Conservation (phyloP, 2,113 vertebrate genomes). For the Agapornis roseicollis region DNA sequence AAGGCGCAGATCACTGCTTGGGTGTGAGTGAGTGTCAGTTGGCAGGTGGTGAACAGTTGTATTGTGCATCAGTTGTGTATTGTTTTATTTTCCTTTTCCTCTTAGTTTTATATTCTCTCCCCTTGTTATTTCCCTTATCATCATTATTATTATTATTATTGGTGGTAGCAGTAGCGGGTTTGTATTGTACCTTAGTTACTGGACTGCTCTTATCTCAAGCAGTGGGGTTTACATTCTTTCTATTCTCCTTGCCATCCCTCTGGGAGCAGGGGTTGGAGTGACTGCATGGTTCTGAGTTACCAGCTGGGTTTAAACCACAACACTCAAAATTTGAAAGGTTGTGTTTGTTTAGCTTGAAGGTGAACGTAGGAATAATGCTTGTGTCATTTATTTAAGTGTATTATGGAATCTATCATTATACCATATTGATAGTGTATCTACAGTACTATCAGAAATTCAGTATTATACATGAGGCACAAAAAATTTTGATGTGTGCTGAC, state of each 20-base stretch:
- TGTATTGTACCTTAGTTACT: background rate
- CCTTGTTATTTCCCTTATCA: background rate
- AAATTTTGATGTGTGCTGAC: background rate
- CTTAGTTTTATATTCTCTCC: background rate
- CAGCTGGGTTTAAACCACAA: background rate
- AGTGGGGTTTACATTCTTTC: background rate
- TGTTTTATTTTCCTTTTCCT: background rate
- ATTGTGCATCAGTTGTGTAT: background rate
- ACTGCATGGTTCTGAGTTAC: background rate
- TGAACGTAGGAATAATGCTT: background rate
- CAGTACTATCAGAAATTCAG: background rate
- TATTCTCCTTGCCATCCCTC: background rate
- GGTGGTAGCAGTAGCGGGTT: background rate
- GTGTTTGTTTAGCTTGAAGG: background rate
- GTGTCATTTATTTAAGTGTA: background rate
- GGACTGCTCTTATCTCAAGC: background rate
- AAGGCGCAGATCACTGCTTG: background rate
- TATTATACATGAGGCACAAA: background rate
- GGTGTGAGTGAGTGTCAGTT: background rate
- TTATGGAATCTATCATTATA: background rate
- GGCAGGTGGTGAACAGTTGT: background rate
- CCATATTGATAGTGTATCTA: background rate
- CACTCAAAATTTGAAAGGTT: background rate
- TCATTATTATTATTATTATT: background rate
- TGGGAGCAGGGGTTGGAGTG: background rate